Evolutionary conservation across 1,140 invertebrate species (phyloP).

Genomic region (Hycleus phaleratus): DNA sequence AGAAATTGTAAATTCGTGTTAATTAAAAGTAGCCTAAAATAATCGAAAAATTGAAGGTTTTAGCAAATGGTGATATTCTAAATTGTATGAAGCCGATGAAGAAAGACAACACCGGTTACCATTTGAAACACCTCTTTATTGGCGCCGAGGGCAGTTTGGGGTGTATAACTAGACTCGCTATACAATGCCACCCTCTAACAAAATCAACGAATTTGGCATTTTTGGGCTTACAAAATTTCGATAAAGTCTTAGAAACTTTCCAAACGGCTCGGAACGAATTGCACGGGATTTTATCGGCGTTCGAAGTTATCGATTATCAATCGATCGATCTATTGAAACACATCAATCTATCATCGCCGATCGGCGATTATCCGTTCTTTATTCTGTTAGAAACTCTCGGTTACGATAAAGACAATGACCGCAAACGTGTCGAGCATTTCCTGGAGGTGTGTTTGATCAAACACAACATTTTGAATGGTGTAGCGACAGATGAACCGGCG

Average conservation of each 20-base stretch:
- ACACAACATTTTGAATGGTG: conserved; percentile 73
- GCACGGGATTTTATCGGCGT: conserved; percentile 86
- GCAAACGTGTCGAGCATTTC: conserved; percentile 76
- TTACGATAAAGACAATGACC: conserved; percentile 72
- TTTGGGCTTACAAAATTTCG: conserved; percentile 68
- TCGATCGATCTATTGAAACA: conserved; percentile 53
- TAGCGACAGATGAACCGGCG: conserved; percentile 64
- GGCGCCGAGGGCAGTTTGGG: conserved; percentile 96
- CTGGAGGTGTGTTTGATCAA: conserved; percentile 64
- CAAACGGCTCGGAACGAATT: conserved; percentile 62
- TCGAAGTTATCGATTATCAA: conserved; percentile 79
- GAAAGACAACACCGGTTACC: conserved; percentile 97
- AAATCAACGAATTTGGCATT: conserved; percentile 75
- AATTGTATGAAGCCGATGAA: conserved; percentile 78
- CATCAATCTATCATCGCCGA: conserved; percentile 54
- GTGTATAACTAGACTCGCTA: conserved; percentile 83
- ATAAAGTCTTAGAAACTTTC: conserved; percentile 69
- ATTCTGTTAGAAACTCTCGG: conserved; percentile 86
- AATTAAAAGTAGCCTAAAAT: too few relatives aligned
- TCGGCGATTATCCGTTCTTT: conserved; percentile 70
- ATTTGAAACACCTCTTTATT: conserved; percentile 94
- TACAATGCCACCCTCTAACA: conserved; percentile 78
- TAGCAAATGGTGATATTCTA: conserved; percentile 80
- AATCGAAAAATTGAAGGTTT: conserved; percentile 51
- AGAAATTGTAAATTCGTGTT: conserved; percentile 64